A percentile compares a stretch with the other conserved stretches of the same genome.
These are phyloP conservation scores for Capreolus pygargus DNA, from an alignment of 2,113 vertebrate genomes.

Conservation along the genomic window DNA sequence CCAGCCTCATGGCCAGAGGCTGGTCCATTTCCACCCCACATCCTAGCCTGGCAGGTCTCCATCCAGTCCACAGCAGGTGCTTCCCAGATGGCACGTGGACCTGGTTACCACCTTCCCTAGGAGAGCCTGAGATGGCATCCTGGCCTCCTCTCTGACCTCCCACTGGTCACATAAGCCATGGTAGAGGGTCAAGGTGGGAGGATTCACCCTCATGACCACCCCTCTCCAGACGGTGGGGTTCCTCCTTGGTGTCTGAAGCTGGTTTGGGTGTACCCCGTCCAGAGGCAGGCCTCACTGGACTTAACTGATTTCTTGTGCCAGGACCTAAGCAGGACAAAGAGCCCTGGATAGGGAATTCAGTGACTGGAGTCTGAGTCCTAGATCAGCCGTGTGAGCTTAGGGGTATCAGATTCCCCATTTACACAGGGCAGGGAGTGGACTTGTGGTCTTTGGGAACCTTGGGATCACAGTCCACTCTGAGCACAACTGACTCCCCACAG, in stretches of 20 bases:
- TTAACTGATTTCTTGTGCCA: background rate
- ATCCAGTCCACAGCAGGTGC: background rate
- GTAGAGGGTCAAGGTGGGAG: background rate
- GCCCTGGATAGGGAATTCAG: background rate
- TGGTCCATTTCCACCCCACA: background rate
- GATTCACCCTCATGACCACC: background rate
- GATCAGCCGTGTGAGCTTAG: background rate
- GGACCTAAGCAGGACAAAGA: background rate
- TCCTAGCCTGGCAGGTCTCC: background rate
- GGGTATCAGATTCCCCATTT: background rate
- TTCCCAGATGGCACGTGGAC: background rate
- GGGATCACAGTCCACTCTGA: background rate
- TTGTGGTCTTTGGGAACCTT: rapidly evolving
- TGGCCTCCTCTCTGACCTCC: background rate
- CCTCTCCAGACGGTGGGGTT: background rate
- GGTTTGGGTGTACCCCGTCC: background rate
- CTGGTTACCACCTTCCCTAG: background rate
- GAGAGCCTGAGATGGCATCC: background rate
- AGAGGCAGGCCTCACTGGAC: background rate
- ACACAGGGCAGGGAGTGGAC: background rate
- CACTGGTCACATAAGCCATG: background rate
- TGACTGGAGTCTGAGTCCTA: background rate
- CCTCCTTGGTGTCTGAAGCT: background rate
- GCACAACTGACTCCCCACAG: background rate
- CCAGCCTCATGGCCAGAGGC: background rate